Conservation (phyloP, 2,113 vertebrate genomes). For the Sander lucioperca region DNA sequence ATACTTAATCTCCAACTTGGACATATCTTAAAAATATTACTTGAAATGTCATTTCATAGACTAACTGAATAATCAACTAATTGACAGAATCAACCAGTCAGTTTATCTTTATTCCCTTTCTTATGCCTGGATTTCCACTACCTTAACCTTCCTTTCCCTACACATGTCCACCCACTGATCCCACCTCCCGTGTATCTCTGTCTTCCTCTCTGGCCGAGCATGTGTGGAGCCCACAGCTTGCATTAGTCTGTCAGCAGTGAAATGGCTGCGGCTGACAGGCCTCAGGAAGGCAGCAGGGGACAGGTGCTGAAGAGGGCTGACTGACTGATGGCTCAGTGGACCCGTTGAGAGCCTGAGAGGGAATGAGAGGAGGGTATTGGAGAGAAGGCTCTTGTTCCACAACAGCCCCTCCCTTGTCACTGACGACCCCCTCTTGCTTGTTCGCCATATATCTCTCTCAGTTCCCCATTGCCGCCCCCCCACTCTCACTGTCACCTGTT, state of each 20-base stretch:
- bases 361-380: constrained; percentile 38
- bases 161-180: neutral
- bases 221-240: constrained; percentile 18
- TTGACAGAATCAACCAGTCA: no score
- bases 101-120: neutral
- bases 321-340: constrained; percentile 75
- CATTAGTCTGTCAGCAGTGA: constrained; percentile 73
- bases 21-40: neutral
- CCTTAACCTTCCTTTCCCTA: neutral
- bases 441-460: constrained; percentile 36
- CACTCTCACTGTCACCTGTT: constrained; percentile 65
- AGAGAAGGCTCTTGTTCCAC: constrained; percentile 58
- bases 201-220: neutral
- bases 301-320: constrained; percentile 71
- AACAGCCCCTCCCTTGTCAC: constrained; percentile 46
- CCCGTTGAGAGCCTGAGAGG: constrained; percentile 55
- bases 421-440: neutral
- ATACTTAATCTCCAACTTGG: no score
- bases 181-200: neutral
- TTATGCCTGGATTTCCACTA: neutral
- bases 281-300: constrained; percentile 74
- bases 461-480: neutral
- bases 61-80: neutral
- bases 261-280: constrained; percentile 60
- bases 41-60: neutral